Conservation (phyloP, 2,797 vertebrate species). For the Mus minutoides region DNA sequence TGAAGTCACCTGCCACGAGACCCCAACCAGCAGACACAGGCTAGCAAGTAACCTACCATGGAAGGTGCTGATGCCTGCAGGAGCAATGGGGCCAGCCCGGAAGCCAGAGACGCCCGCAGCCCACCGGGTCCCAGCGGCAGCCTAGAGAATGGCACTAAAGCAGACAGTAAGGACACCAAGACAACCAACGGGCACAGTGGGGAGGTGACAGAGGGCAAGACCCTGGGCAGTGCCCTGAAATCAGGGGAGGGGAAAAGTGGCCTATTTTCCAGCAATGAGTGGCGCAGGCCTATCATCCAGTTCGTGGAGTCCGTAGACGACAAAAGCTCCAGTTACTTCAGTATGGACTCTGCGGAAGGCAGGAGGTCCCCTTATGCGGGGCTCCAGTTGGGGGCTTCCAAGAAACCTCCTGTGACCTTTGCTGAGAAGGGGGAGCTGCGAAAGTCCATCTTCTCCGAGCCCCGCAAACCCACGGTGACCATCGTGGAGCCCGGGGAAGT, state of each 20-base stretch:
- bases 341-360: conserved; percentile 86
- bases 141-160: conserved; percentile 76
- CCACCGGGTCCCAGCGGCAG: conserved; percentile 36
- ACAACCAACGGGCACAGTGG: conserved; percentile 72
- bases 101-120: conserved; percentile 83
- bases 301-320: conserved; percentile 88
- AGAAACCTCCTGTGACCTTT: conserved; percentile 83
- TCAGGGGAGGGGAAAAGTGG: conserved; percentile 85
- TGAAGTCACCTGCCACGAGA: neutral
- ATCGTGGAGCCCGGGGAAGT: conserved; percentile 83
- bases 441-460: conserved; percentile 86
- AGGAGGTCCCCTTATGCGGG: conserved; percentile 83
- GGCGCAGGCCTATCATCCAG: conserved; percentile 89
- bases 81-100: conserved; percentile 79
- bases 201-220: conserved; percentile 82
- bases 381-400: conserved; percentile 85
- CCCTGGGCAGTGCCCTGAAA: conserved; percentile 77
- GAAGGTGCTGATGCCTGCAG: conserved; percentile 81
- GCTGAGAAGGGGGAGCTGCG: conserved; percentile 86
- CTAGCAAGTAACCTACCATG: conserved; percentile 73
- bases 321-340: conserved; percentile 88
- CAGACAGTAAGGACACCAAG: conserved; percentile 82
- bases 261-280: conserved; percentile 85
- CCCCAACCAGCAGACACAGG: neutral
- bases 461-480: conserved; percentile 81